Conservation (phyloP, 2,888 invertebrate species). For the Syrphus vitripennis region DNA sequence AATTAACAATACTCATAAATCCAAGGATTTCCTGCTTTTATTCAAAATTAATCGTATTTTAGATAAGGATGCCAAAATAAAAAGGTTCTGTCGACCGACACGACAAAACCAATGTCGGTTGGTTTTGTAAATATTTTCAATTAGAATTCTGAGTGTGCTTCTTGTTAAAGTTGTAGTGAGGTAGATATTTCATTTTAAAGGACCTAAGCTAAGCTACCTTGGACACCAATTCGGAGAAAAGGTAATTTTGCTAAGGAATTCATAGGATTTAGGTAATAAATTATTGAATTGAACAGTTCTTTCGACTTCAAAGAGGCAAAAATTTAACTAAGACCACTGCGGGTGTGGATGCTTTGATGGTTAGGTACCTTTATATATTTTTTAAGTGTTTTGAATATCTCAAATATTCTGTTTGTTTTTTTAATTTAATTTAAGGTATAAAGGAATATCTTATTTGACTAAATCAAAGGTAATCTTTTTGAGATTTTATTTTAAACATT, state of each 20-base stretch:
- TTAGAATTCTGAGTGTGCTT: neutral
- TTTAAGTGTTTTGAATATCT: neutral
- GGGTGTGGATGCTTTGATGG: neutral
- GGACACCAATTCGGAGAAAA: neutral
- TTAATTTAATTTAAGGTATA: neutral
- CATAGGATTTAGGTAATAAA: neutral
- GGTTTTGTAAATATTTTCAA: neutral
- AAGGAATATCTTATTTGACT: neutral
- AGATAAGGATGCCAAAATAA: conserved; percentile 10
- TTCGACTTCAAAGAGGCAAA: neutral
- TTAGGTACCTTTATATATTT: neutral
- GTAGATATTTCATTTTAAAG: neutral
- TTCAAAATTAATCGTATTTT: conserved; percentile 33
- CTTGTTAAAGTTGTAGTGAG: neutral
- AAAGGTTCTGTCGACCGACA: neutral
- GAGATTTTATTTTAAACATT: neutral
- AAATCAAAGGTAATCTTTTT: neutral
- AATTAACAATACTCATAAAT: neutral
- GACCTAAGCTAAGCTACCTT: neutral
- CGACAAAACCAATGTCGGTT: neutral
- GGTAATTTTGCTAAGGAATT: neutral
- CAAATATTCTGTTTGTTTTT: neutral
- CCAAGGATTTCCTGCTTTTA: neutral
- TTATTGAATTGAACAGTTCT: neutral
- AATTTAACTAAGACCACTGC: neutral